These are phyloP conservation scores for Xenentodon cancila DNA, from an alignment of 2,797 vertebrate genomes.

Conservation along the genomic window DNA sequence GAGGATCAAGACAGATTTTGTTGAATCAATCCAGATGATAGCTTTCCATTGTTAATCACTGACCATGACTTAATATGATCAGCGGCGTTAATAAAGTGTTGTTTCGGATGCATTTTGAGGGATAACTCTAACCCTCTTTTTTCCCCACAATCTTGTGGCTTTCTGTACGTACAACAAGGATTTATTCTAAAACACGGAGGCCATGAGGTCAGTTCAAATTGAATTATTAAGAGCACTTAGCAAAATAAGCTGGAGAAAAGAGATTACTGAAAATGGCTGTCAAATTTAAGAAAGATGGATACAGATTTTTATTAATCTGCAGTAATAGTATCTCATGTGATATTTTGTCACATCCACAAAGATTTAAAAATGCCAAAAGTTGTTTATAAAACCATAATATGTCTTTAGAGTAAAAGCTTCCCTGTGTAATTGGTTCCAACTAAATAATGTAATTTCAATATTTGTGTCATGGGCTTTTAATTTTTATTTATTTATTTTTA, in stretches of 20 bases:
- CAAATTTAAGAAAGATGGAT: conserved; percentile 16
- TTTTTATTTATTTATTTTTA: conserved; percentile 3
- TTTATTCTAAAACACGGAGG: conserved; percentile 49
- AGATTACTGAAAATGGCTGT: conserved; percentile 23
- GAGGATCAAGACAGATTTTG: conserved; percentile 81
- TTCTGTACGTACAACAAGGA: conserved; percentile 42
- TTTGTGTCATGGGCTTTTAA: neutral
- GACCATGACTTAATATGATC: conserved; percentile 76
- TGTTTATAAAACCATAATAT: conserved; percentile 2
- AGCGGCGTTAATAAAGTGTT: conserved; percentile 75
- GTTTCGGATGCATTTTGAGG: conserved; percentile 74
- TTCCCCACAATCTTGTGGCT: conserved; percentile 54
- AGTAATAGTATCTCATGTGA: conserved; percentile 5
- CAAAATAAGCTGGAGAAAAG: conserved; percentile 41
- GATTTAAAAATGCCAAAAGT: too few species aligned
- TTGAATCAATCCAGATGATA: conserved; percentile 82
- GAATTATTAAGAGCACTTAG: conserved; percentile 53
- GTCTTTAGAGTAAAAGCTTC: neutral
- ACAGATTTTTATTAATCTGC: conserved; percentile 23
- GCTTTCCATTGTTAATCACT: conserved; percentile 81
- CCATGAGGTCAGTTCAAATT: conserved; percentile 56
- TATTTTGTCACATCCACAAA: too few species aligned
- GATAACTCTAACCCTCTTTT: conserved; percentile 72
- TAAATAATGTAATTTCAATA: neutral
- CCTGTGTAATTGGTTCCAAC: neutral